Conservation (phyloP, 2,113 vertebrate species). For the Brachypodius melanocephalos region DNA sequence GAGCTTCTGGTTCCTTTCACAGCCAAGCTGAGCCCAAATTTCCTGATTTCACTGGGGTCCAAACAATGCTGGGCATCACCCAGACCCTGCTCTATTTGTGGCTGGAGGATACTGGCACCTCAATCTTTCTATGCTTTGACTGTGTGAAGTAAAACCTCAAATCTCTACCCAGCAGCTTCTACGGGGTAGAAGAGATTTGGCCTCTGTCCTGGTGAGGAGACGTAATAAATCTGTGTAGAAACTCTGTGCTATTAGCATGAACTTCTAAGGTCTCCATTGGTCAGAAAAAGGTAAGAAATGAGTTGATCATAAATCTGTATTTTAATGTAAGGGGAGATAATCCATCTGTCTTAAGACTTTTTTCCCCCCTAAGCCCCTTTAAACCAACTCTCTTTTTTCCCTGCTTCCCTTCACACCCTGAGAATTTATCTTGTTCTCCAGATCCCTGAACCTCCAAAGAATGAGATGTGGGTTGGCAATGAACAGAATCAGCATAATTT, state of each 20-base stretch:
- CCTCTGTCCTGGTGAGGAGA: background rate
- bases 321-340: background rate
- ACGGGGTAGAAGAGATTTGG: background rate
- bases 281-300: background rate
- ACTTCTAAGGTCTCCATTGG: background rate
- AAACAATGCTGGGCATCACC: background rate
- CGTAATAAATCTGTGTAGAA: background rate
- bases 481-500: background rate
- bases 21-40: background rate
- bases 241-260: background rate
- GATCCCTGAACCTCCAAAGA: background rate
- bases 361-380: background rate
- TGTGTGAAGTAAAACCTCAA: background rate
- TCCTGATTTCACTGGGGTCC: background rate
- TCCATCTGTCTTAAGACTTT: background rate
- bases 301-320: background rate
- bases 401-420: background rate
- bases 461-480: fast-evolving
- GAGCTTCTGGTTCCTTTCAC: background rate
- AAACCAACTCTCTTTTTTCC: background rate
- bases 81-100: background rate
- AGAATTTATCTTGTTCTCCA: background rate
- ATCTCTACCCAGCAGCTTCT: background rate
- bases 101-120: background rate
- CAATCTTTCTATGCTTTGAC: background rate